Percentiles rank a stretch among this genome's conserved stretches.
Evolutionary conservation across 2,113 vertebrate genomes (phyloP).

Genomic region (Haemorhous mexicanus): DNA sequence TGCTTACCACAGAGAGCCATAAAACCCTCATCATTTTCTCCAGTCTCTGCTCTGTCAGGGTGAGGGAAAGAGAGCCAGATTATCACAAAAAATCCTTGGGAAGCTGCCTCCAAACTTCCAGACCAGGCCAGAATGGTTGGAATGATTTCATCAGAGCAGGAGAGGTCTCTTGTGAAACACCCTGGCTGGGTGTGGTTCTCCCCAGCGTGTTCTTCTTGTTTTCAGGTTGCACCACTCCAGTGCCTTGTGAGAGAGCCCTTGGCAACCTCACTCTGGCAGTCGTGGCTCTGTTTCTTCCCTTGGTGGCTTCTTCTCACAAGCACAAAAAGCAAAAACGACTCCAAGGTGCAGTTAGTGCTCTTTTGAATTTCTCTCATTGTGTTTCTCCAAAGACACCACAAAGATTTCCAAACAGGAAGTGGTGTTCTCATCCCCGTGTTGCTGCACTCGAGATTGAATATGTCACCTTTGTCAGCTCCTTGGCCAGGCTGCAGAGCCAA

Average conservation of each 20-base stretch:
- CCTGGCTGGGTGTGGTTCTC: background rate
- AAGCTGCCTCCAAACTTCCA: background rate
- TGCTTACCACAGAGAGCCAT: constrained; percentile 72
- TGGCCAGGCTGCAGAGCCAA: background rate
- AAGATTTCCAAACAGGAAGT: background rate
- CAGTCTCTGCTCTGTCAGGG: constrained; percentile 6
- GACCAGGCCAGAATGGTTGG: background rate
- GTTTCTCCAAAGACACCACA: background rate
- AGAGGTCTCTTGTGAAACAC: background rate
- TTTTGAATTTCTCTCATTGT: background rate
- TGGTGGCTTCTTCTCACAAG: background rate
- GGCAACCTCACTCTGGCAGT: background rate
- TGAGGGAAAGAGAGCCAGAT: background rate
- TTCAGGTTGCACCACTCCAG: background rate
- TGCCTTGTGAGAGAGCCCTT: background rate
- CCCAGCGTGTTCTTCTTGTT: background rate
- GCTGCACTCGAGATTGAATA: background rate
- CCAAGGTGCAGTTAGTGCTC: background rate
- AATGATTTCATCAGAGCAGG: background rate
- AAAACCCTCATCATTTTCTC: constrained; percentile 73
- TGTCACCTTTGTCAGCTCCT: background rate
- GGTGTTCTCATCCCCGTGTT: background rate
- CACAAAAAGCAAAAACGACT: background rate
- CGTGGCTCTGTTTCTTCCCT: background rate
- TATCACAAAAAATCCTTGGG: background rate